A percentile compares a stretch with the other conserved stretches of the same genome.
Evolutionary conservation across 1,140 invertebrate species (phyloP).

Genomic region (Zaprionus davidi): DNA sequence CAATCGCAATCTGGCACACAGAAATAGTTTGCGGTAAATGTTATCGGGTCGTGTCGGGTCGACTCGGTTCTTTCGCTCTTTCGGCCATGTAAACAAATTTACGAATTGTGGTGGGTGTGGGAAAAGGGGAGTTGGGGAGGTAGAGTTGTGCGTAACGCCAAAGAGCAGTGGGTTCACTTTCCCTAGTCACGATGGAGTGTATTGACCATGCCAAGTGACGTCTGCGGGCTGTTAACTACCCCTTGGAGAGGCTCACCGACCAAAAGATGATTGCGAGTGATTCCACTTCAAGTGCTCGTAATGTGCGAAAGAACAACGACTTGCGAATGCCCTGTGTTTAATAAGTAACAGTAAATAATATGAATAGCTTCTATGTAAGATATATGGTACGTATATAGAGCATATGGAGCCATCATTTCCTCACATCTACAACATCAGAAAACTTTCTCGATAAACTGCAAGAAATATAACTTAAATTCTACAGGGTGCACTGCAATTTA

Average conservation of each 20-base stretch:
- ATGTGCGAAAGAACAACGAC: not conserved
- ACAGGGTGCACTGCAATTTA: not conserved
- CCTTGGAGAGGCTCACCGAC: not conserved
- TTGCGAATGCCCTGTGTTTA: not conserved
- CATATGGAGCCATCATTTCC: too few species aligned
- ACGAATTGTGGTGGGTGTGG: slow-evolving; percentile 1
- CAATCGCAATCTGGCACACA: slow-evolving; percentile 4
- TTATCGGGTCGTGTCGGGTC: slow-evolving; percentile 29
- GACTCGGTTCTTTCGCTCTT: not conserved
- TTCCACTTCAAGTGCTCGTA: not conserved
- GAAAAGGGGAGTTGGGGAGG: not conserved
- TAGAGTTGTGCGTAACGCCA: not conserved
- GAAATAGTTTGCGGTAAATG: slow-evolving; percentile 35
- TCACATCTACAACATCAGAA: too few species aligned
- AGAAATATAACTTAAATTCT: not conserved
- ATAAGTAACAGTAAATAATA: too few species aligned
- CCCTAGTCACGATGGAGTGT: not conserved
- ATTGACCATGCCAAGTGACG: slow-evolving; percentile 9
- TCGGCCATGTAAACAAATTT: slow-evolving; percentile 32
- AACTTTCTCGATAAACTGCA: too few species aligned
- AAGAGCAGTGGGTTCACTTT: not conserved
- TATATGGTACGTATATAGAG: too few species aligned
- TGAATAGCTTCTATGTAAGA: too few species aligned
- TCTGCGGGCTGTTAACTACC: slow-evolving; percentile 17
- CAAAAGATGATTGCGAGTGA: slow-evolving; percentile 2